Evolutionary conservation across 2,888 invertebrate species (phyloP).

Genomic region (Meandrusa payeni): DNA sequence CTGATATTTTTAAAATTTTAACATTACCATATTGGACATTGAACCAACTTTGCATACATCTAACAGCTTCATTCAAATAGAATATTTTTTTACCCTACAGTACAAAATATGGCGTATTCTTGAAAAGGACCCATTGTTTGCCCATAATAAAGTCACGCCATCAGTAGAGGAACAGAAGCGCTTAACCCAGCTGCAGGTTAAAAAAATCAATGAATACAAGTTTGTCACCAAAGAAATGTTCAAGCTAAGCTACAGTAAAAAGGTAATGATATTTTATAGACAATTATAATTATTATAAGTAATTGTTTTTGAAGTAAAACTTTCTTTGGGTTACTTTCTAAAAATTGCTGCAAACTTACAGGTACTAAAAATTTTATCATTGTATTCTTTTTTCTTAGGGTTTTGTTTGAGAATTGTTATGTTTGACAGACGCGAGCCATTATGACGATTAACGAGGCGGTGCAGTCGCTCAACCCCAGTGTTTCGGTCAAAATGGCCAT

Average conservation of each 20-base stretch:
- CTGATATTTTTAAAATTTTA: too few relatives aligned
- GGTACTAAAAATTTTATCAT: too few relatives aligned
- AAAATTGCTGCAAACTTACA: too few relatives aligned
- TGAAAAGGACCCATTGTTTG: conserved; percentile 90
- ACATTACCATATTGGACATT: too few relatives aligned
- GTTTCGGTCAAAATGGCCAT: conserved; percentile 89
- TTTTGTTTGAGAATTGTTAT: neutral
- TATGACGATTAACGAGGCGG: conserved; percentile 89
- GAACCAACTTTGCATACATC: too few relatives aligned
- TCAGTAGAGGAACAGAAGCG: conserved; percentile 88
- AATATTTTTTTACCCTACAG: conserved; percentile 68
- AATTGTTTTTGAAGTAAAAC: too few relatives aligned
- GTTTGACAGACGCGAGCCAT: conserved; percentile 83
- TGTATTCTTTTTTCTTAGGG: too few relatives aligned
- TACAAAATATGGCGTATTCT: conserved; percentile 89
- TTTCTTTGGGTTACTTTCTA: too few relatives aligned
- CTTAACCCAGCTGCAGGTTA: conserved; percentile 84
- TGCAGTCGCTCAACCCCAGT: conserved; percentile 85
- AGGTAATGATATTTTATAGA: conserved; percentile 61
- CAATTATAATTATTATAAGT: neutral
- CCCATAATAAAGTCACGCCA: conserved; percentile 81
- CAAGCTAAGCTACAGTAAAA: conserved; percentile 82
- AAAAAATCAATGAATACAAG: conserved; percentile 83
- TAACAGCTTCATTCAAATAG: neutral
- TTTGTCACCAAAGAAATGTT: conserved; percentile 83